Base-by-base conservation (phyloP, 92 coral and sea anemone species). In the Paragorgia papillata region DNA sequence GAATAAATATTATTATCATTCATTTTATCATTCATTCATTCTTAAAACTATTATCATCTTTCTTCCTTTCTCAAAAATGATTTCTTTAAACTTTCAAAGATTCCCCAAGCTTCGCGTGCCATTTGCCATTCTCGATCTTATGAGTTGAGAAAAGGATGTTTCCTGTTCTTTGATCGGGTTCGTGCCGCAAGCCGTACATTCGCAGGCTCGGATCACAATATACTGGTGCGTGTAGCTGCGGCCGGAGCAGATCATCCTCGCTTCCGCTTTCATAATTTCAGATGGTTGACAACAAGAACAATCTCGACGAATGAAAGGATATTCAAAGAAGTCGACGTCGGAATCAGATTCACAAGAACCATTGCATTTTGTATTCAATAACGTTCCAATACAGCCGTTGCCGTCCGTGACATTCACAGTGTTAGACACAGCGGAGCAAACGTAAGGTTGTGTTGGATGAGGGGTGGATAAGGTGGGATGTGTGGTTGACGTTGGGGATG, bases 251-350 rank as follows among this genome's bases (percentile, higher is more conserved):
- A 19, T 48, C 60, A 69, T 48, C 43, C 7, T 69, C 6, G 76
- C 17, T 46, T 69, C 33, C 8, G 41, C 61, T 14, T 1, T 21
- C 14, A 46, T 41, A n/a, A 49, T 9, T 4, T 26, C 15, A 27
- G 76, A 49, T 20, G 76, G 60, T 51, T 46, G 59, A 51, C 76
- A 69, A 69, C 76, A 69, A 15, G 76, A 46, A 69, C 76, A 69
- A 17, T 69, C 29, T 29, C 61, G 54, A 29, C 15, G 59, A 17
- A 69, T 29, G 19, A 46, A 69, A 10, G 76, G 76, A n/a, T 20
- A 29, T 7, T 21, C 30, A 34, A 48, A 69, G 54, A 69, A 29
- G 76, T 69, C 60, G 22, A 51, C 30, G 13, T 48, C 10, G 13
- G 60, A 28, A 48, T 32, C 39, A 19, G 76, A 69, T 9, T 51